Evolutionary conservation across 2,888 invertebrate species (phyloP), one percentile per base, ranked within the genome.

Genomic region (Plutella xylostella): DNA sequence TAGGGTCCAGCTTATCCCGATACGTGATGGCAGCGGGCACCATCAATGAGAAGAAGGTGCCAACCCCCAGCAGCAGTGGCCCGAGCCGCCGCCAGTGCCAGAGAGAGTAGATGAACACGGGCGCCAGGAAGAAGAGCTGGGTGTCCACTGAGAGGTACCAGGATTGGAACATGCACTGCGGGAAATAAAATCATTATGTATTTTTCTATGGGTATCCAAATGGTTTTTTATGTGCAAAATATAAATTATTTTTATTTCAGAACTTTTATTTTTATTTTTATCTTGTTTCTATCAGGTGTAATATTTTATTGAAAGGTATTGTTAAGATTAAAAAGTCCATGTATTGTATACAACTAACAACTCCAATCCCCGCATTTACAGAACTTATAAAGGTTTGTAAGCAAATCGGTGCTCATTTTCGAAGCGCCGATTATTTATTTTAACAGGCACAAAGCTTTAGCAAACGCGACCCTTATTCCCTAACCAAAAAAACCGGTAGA

Each of bases 121-220:
- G 89, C 0, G 91, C 90, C 35, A 91, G 58, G 56, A 91, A 82
- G 69, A 89, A 90, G 42, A 89, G 61, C 61, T 89, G 89, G 0
- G 89, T 88, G 51, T 90, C 89, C 37, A 88, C 89, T 4, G 85
- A 79, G 1, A 90, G 72, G 56, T 90, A 90, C 90, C 90, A 90
- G 0, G 90, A 89, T 66, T 90, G 90, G 68, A 90, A 90, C 89
- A 90, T 90, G 54, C 90, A 90, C 89, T 89, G 76, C n/a, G n/a
- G n/a, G n/a, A 45, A 85, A 79, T 4, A 45, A 37, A 37, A 28
- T 28, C 9, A 9, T 22, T 22, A 22, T 22, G 22, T 22, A 22
- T 22, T 22, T 22, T 22, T 22, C 9, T 22, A 6, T 22, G 22
- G 5, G n/a, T n/a, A n/a, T 22, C 9, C 22, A 22, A 22, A 22